Conservation (phyloP, 2,888 invertebrate genomes). For the Lasioglossum pauxillum region DNA sequence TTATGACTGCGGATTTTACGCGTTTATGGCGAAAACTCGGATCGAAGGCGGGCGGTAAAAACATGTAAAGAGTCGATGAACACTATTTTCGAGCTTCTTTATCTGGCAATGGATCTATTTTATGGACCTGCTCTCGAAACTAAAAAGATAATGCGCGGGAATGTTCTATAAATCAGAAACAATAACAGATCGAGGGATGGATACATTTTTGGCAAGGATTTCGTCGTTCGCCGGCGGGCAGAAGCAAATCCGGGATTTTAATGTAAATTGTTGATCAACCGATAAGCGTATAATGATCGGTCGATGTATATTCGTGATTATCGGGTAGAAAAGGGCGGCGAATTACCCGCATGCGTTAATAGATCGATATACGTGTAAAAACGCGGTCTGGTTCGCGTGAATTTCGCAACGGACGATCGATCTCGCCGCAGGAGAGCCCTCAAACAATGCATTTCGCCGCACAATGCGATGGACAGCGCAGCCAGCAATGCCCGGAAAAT, state of each 20-base stretch:
- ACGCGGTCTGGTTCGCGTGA: conserved; percentile 20
- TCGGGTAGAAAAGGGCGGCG: not conserved
- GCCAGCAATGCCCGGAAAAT: conserved; percentile 31
- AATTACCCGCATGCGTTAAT: conserved; percentile 23
- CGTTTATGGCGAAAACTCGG: not conserved
- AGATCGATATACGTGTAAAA: conserved; percentile 27
- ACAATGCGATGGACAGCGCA: conserved; percentile 43
- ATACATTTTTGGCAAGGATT: not conserved
- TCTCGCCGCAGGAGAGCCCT: conserved; percentile 29
- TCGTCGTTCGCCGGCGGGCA: not conserved
- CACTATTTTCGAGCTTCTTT: not conserved
- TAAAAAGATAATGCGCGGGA: no score
- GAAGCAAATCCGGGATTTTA: conserved; percentile 2
- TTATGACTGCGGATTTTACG: not conserved
- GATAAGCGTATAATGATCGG: conserved; percentile 18
- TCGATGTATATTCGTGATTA: conserved; percentile 12
- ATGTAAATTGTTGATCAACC: conserved; percentile 5
- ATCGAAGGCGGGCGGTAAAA: not conserved
- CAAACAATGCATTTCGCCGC: conserved; percentile 50
- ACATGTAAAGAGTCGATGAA: not conserved
- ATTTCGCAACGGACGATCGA: conserved; percentile 51
- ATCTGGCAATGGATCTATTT: not conserved
- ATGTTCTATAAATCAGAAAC: not conserved
- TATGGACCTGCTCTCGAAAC: no score
- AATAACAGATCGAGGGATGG: not conserved